phyloP scores from a whole-genome alignment of 2,113 vertebrate species.

The Alouatta palliata region DNA sequence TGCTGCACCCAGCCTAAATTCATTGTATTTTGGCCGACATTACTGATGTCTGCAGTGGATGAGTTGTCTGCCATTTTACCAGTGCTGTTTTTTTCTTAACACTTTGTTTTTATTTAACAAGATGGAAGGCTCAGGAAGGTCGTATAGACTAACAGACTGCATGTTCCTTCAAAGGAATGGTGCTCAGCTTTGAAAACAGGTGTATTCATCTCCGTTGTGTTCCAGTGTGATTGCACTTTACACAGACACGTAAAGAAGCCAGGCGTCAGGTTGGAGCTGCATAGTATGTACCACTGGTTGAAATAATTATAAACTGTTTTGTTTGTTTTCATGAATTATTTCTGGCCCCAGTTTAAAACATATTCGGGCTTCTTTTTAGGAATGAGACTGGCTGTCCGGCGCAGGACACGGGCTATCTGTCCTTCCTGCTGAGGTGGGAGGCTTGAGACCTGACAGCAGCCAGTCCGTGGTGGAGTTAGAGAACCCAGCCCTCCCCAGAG shows the following conservation, averaged over 20 bases:
- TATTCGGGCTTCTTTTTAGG: neutral
- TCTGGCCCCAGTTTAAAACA: neutral
- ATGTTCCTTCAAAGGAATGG: neutral
- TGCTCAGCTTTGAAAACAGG: neutral
- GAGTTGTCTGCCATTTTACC: neutral
- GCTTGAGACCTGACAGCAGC: neutral
- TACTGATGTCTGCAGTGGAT: neutral
- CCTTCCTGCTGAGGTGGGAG: neutral
- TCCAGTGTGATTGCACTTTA: neutral
- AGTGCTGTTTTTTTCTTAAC: neutral
- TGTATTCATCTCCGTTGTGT: neutral
- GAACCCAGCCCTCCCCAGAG: no score
- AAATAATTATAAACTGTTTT: neutral
- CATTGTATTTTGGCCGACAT: rapidly evolving
- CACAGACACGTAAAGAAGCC: neutral
- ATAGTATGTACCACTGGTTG: rapidly evolving
- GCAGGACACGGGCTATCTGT: rapidly evolving
- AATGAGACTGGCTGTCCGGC: neutral
- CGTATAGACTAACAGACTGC: neutral
- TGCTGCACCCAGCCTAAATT: no score
- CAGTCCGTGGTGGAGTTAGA: neutral
- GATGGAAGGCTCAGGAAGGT: neutral
- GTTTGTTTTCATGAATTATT: neutral
- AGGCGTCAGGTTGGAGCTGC: neutral
- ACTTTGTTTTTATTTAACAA: neutral